phyloP scores from a whole-genome alignment of 1,140 invertebrate genomes.

The Leptonema lineaticorne region DNA sequence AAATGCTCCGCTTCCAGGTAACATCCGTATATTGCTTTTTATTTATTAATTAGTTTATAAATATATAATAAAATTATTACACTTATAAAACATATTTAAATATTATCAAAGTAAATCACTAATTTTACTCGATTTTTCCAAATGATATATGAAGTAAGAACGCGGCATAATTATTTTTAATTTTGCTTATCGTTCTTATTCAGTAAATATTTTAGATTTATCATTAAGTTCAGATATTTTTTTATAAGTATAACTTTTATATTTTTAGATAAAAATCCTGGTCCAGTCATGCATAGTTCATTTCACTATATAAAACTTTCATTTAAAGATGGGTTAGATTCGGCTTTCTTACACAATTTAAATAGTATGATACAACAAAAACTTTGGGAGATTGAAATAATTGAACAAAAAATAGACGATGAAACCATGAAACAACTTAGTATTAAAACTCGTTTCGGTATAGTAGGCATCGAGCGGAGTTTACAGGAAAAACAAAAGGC shows the following conservation, averaged over 20 bases:
- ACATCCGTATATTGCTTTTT: too few relatives aligned
- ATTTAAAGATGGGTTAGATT: conserved; percentile 81
- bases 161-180: background rate
- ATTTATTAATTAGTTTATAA: conserved; percentile 40
- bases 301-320: conserved; percentile 82
- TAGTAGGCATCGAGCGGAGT: conserved; percentile 93
- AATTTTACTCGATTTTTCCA: background rate
- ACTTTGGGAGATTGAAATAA: conserved; percentile 60
- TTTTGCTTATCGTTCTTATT: background rate
- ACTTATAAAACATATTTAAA: background rate
- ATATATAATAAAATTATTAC: background rate
- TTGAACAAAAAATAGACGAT: conserved; percentile 42
- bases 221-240: conserved; percentile 18
- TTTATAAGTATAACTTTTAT: conserved; percentile 35
- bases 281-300: conserved; percentile 70
- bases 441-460: conserved; percentile 80
- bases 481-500: conserved; percentile 87
- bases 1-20: conserved; percentile 62
- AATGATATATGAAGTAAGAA: background rate
- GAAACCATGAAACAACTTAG: conserved; percentile 44
- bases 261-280: conserved; percentile 66
- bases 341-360: conserved; percentile 66
- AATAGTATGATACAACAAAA: conserved; percentile 62
- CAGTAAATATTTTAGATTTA: background rate
- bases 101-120: too few relatives aligned